phyloP scores from a whole-genome alignment of 2,113 vertebrate genomes.

The Cheirogaleus medius region DNA sequence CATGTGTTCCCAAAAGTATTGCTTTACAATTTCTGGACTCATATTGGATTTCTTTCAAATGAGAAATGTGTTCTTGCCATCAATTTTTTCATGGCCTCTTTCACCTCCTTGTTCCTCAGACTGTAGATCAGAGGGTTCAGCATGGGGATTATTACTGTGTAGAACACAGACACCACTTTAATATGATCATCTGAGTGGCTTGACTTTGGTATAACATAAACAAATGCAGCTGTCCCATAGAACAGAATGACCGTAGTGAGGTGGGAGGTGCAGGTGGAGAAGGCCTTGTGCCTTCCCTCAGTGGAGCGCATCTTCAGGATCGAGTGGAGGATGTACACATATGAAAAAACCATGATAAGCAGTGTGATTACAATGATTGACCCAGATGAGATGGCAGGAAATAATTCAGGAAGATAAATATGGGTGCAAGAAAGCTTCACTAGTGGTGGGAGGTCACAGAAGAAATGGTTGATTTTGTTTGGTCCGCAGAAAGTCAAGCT shows the following conservation, averaged over 20 bases:
- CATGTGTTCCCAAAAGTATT: neutral
- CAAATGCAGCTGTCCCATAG: conserved; percentile 61
- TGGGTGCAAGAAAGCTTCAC: conserved; percentile 51
- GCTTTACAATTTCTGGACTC: neutral
- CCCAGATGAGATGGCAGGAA: conserved; percentile 40
- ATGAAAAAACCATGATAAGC: conserved; percentile 51
- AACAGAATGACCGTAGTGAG: conserved; percentile 54
- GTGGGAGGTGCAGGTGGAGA: conserved; percentile 66
- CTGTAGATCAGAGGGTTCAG: conserved; percentile 47
- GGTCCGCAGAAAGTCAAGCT: conserved; percentile 60
- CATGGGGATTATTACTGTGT: conserved; percentile 32
- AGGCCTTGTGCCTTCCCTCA: conserved; percentile 51
- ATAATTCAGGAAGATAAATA: neutral
- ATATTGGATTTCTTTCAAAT: neutral
- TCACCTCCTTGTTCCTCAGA: conserved; percentile 53
- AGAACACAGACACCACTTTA: conserved; percentile 56
- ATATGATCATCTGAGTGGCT: conserved; percentile 6
- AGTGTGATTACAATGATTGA: conserved; percentile 48
- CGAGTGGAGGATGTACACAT: conserved; percentile 43
- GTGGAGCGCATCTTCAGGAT: conserved; percentile 42
- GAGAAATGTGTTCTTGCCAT: neutral
- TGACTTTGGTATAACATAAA: conserved; percentile 57
- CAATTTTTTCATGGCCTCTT: conserved; percentile 46
- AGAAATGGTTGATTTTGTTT: conserved; percentile 64
- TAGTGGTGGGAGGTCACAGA: conserved; percentile 65